Percentiles rank a stretch among this genome's conserved stretches.
phyloP scores from a whole-genome alignment of 2,797 vertebrate genomes.

The Sebastolobus alascanus region DNA sequence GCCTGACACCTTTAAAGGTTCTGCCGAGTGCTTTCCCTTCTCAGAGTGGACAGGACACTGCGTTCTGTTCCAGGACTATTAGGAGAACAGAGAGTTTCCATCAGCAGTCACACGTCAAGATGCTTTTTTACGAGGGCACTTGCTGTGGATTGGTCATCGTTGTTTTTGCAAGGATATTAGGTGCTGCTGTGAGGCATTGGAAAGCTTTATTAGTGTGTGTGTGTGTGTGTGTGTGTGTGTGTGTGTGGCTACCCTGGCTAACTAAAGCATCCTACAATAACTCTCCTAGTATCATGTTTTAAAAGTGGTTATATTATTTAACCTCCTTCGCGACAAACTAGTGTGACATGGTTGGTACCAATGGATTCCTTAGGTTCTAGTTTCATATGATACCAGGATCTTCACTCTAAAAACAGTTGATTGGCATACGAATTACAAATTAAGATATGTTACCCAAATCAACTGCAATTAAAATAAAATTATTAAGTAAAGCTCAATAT shows the following conservation, averaged over 20 bases:
- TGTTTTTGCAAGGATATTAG: constrained; percentile 65
- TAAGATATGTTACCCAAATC: not conserved
- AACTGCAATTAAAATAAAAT: not conserved
- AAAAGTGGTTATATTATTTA: not conserved
- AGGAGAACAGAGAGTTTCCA: constrained; percentile 75
- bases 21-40: constrained; percentile 3
- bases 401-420: not conserved
- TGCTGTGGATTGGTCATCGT: constrained; percentile 63
- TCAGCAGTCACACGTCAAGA: constrained; percentile 65
- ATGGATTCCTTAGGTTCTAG: no score
- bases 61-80: constrained; percentile 58
- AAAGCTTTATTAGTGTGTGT: constrained; percentile 62
- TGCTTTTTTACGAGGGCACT: constrained; percentile 70
- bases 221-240: constrained; percentile 13
- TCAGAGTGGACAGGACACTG: constrained; percentile 54
- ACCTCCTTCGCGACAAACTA: no score
- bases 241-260: not conserved
- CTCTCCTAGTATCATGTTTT: not conserved
- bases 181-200: constrained; percentile 66
- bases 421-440: not conserved
- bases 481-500: not conserved
- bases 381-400: no score
- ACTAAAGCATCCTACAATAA: not conserved
- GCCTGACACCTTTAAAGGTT: constrained; percentile 35
- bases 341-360: no score